Conservation (phyloP, 2,888 invertebrate genomes). For the Myathropa florea region DNA sequence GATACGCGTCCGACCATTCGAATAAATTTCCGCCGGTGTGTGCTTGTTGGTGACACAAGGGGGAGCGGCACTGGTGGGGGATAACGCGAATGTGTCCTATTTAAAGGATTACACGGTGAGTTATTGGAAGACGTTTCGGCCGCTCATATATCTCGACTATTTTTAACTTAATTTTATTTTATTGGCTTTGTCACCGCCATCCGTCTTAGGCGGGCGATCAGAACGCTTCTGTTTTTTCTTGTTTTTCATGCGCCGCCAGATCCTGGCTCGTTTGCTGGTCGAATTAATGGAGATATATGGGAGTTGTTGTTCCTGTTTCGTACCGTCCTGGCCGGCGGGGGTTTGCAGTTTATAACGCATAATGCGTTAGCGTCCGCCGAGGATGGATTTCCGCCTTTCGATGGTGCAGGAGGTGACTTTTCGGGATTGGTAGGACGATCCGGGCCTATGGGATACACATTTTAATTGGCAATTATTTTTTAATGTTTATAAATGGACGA, state of each 20-base stretch:
- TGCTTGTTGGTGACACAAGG: neutral
- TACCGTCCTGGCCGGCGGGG: neutral
- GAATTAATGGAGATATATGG: conserved; percentile 69
- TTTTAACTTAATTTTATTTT: conserved; percentile 81
- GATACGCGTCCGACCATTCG: conserved; percentile 59
- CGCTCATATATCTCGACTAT: conserved; percentile 77
- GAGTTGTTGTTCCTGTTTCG: conserved; percentile 49
- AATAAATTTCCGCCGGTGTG: conserved; percentile 66
- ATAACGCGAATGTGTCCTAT: conserved; percentile 79
- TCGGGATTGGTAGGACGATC: conserved; percentile 10
- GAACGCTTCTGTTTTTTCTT: neutral
- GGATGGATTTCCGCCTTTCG: conserved; percentile 60
- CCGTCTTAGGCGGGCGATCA: conserved; percentile 42
- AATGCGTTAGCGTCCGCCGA: conserved; percentile 62
- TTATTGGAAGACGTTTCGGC: conserved; percentile 74
- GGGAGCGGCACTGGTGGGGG: conserved; percentile 59
- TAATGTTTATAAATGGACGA: conserved; percentile 71
- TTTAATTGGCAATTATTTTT: conserved; percentile 71
- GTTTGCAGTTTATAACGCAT: conserved; percentile 58
- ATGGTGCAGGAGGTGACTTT: conserved; percentile 13
- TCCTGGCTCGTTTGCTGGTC: conserved; percentile 54
- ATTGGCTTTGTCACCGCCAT: conserved; percentile 75
- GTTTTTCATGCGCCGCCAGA: conserved; percentile 3
- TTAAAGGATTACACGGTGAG: conserved; percentile 80
- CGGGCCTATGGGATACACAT: conserved; percentile 58